These are phyloP conservation scores for Cydia fagiglandana DNA, from an alignment of 1,140 invertebrate species.

Conservation along the genomic window DNA sequence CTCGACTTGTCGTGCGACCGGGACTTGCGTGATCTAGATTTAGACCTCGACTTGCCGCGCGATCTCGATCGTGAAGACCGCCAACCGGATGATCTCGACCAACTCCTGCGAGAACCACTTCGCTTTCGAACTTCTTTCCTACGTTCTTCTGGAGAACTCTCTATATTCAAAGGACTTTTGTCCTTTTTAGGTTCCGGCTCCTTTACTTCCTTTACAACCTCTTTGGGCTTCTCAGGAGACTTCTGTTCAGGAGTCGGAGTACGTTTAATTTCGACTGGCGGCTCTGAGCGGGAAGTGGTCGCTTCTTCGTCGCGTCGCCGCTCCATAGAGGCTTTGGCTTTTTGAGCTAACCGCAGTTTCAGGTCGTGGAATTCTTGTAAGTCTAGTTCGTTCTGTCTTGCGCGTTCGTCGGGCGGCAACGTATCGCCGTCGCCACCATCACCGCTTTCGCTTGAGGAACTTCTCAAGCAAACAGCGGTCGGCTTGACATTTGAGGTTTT, in stretches of 20 bases:
- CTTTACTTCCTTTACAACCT: constrained; percentile 32
- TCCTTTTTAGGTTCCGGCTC: constrained; percentile 48
- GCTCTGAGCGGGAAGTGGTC: constrained; percentile 60
- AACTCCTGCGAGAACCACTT: constrained; percentile 53
- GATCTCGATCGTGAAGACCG: constrained; percentile 56
- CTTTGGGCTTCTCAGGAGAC: constrained; percentile 35
- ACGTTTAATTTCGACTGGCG: constrained; percentile 34
- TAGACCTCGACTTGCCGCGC: constrained; percentile 39
- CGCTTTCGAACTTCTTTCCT: constrained; percentile 41
- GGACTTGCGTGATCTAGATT: constrained; percentile 40
- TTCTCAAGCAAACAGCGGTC: constrained; percentile 81
- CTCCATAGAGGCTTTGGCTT: constrained; percentile 71
- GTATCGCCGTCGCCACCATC: constrained; percentile 78
- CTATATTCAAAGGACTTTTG: constrained; percentile 52
- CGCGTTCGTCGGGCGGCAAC: constrained; percentile 65
- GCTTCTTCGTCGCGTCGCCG: constrained; percentile 50
- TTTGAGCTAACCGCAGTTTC: constrained; percentile 64
- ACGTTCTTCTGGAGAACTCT: constrained; percentile 51
- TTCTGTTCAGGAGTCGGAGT: constrained; percentile 22
- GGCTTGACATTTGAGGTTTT: constrained; percentile 60
- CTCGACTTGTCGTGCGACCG: constrained; percentile 63
- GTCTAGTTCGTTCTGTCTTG: constrained; percentile 73
- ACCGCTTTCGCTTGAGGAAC: constrained; percentile 81
- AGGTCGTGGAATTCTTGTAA: constrained; percentile 81
- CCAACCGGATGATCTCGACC: constrained; percentile 61